Evolutionary conservation across 2,797 vertebrate genomes (phyloP).

Genomic region (Molossus alvarezi): DNA sequence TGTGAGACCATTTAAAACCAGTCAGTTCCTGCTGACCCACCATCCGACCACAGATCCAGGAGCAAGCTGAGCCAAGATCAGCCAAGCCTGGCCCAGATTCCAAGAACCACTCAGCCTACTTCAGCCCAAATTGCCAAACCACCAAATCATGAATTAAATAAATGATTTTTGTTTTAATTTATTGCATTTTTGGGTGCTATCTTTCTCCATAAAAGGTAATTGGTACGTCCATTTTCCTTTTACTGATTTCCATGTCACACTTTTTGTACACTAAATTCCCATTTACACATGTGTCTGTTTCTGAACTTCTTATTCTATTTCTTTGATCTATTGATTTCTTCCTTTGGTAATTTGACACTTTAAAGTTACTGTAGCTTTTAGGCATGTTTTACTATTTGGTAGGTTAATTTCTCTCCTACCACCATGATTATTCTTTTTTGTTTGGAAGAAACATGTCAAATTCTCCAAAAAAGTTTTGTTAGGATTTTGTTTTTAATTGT

Average conservation of each 20-base stretch:
- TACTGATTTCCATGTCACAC: background rate
- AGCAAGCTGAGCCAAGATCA: background rate
- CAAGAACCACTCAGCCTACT: background rate
- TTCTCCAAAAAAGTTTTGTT: background rate
- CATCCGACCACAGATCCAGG: background rate
- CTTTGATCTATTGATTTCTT: background rate
- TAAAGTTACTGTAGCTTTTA: background rate
- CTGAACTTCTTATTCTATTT: background rate
- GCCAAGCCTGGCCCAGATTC: background rate
- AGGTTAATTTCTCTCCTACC: background rate
- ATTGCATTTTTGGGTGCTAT: background rate
- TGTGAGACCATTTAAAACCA: background rate
- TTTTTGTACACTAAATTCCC: background rate
- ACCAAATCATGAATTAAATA: background rate
- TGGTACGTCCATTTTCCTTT: background rate
- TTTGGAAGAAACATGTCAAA: background rate
- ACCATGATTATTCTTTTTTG: background rate
- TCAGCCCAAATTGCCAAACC: background rate
- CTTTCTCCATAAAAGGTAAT: background rate
- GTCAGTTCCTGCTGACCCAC: background rate
- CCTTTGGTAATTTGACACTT: background rate
- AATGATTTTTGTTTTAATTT: background rate
- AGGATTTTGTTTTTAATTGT: constrained; percentile 13
- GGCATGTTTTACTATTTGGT: background rate
- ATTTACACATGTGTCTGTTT: background rate